Evolutionary conservation across 2,888 invertebrate genomes (phyloP).

Genomic region (Orthosia gracilis): DNA sequence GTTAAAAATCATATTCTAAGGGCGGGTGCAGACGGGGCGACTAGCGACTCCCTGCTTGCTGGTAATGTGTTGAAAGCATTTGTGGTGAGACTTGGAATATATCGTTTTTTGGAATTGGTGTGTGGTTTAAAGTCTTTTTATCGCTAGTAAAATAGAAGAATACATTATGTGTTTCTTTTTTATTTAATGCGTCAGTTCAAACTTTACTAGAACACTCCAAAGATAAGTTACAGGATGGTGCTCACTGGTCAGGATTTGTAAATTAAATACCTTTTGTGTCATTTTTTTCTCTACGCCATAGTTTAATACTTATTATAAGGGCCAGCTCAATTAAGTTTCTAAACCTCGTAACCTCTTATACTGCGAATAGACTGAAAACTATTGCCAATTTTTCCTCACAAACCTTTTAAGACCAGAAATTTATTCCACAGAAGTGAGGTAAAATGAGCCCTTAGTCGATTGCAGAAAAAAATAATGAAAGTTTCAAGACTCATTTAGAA

Average conservation of each 20-base stretch:
- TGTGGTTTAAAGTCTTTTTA: conserved; percentile 22
- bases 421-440: too few relatives aligned
- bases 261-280: too few relatives aligned
- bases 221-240: neutral
- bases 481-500: conserved; percentile 1
- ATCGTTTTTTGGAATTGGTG: conserved; percentile 45
- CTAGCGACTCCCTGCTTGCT: conserved; percentile 36
- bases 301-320: too few relatives aligned
- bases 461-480: neutral
- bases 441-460: too few relatives aligned
- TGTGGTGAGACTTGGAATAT: conserved; percentile 51
- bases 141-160: neutral
- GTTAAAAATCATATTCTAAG: conserved; percentile 84
- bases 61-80: conserved; percentile 61
- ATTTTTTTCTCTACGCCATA: too few relatives aligned
- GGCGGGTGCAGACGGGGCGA: conserved; percentile 67
- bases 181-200: too few relatives aligned
- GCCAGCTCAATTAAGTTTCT: too few relatives aligned
- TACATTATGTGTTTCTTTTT: neutral
- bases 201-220: neutral
- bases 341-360: too few relatives aligned
- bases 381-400: too few relatives aligned
- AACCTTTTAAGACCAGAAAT: too few relatives aligned
- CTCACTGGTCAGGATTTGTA: too few relatives aligned
- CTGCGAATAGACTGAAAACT: too few relatives aligned